phyloP scores from a whole-genome alignment of 2,888 invertebrate genomes.

The Entomobrya multifasciata region DNA sequence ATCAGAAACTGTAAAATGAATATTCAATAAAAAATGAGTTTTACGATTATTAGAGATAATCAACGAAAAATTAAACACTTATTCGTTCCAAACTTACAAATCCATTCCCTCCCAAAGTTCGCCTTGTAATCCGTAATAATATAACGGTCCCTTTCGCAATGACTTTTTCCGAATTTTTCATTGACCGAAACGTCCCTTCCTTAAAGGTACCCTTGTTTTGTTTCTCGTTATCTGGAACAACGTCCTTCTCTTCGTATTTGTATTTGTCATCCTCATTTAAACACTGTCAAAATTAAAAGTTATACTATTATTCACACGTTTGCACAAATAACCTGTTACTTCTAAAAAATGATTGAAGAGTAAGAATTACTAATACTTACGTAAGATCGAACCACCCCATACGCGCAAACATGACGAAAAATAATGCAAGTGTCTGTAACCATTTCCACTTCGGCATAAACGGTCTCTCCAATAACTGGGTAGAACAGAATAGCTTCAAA shows the following conservation, averaged over 20 bases:
- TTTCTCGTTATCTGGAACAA: neutral
- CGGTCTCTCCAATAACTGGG: constrained; percentile 55
- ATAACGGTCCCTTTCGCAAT: constrained; percentile 48
- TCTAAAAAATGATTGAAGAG: neutral
- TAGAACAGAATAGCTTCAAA: constrained; percentile 54
- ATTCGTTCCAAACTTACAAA: constrained; percentile 43
- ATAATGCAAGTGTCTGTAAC: constrained; percentile 45
- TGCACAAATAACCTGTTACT: no score
- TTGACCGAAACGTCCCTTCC: constrained; percentile 24
- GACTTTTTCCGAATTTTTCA: constrained; percentile 22
- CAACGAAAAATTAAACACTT: neutral
- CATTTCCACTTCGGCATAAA: constrained; percentile 19
- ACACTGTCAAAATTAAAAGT: no score
- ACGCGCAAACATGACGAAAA: constrained; percentile 44
- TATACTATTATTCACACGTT: no score
- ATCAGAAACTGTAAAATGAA: constrained; percentile 48
- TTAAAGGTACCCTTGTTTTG: neutral
- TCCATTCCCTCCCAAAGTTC: constrained; percentile 66
- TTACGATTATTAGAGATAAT: neutral
- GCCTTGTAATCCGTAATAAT: constrained; percentile 21
- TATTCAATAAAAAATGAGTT: neutral
- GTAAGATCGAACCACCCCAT: constrained; percentile 52
- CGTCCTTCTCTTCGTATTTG: constrained; percentile 25
- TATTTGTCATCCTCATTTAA: constrained; percentile 38
- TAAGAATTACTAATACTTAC: no score